Conservation (phyloP, 2,888 invertebrate genomes). For the Adineta ricciae region DNA sequence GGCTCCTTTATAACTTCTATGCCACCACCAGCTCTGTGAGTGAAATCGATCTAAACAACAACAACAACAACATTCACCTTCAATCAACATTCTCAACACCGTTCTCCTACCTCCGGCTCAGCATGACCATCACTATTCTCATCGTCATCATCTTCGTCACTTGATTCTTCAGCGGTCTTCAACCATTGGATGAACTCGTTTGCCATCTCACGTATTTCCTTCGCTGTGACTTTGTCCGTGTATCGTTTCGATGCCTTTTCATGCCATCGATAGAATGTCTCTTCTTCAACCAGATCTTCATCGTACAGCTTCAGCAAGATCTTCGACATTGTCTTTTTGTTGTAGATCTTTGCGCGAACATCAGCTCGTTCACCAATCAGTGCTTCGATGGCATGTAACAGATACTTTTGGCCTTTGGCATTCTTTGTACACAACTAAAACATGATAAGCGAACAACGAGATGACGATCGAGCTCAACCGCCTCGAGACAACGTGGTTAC, state of each 20-base stretch:
- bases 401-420: slow-evolving; percentile 59
- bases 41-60: not conserved
- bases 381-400: slow-evolving; percentile 87
- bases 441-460: too few relatives aligned
- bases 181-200: not conserved
- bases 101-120: not conserved
- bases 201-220: not conserved
- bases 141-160: not conserved
- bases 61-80: too few relatives aligned
- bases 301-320: slow-evolving; percentile 86
- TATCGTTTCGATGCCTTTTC: slow-evolving; percentile 56
- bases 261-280: slow-evolving; percentile 84
- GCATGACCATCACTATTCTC: not conserved
- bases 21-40: not conserved
- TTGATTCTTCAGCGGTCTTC: not conserved
- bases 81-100: too few relatives aligned
- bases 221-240: not conserved
- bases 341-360: slow-evolving; percentile 56
- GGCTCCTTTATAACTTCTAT: not conserved
- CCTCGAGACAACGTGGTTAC: too few relatives aligned
- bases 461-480: too few relatives aligned
- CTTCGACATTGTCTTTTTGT: slow-evolving; percentile 68
- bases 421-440: slow-evolving; percentile 49
- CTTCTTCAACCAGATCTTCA: slow-evolving; percentile 83
- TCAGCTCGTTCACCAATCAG: slow-evolving; percentile 64